These are phyloP conservation scores for Trissolcus basalis DNA, from an alignment of 1,140 invertebrate genomes.

Conservation along the genomic window DNA sequence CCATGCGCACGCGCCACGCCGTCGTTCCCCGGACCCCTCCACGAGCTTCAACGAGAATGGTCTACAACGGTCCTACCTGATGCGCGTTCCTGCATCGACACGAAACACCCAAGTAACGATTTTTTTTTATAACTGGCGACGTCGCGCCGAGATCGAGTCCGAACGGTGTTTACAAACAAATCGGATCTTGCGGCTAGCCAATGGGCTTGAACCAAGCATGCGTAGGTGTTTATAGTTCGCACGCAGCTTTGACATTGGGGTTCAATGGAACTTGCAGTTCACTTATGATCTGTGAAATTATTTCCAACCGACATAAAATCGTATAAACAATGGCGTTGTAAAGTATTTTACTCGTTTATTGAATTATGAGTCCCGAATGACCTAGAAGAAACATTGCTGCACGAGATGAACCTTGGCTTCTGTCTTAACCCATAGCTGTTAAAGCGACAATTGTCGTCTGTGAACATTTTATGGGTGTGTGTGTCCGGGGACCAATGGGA, in stretches of 20 bases:
- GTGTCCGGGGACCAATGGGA: too few species aligned
- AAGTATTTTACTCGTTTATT: too few species aligned
- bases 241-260: neutral
- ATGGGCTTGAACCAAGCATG: neutral
- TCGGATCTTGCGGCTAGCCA: neutral
- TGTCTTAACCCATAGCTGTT: too few species aligned
- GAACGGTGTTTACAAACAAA: slow-evolving; percentile 31
- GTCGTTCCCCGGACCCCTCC: neutral
- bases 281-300: too few species aligned
- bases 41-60: slow-evolving; percentile 10
- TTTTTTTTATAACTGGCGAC: slow-evolving; percentile 12
- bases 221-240: neutral
- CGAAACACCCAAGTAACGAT: slow-evolving; percentile 30
- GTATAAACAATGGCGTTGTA: too few species aligned
- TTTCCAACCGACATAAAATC: too few species aligned
- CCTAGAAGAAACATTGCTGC: too few species aligned
- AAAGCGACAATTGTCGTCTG: too few species aligned
- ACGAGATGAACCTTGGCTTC: too few species aligned
- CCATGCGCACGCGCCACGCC: slow-evolving; percentile 34
- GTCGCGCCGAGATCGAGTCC: neutral
- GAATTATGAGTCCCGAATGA: too few species aligned
- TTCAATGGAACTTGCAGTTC: neutral
- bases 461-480: too few species aligned
- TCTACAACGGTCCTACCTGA: slow-evolving; percentile 34
- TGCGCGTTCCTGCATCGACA: slow-evolving; percentile 27